Base-by-base conservation (phyloP, 1,140 invertebrate genomes). In the Portunus trituberculatus region DNA sequence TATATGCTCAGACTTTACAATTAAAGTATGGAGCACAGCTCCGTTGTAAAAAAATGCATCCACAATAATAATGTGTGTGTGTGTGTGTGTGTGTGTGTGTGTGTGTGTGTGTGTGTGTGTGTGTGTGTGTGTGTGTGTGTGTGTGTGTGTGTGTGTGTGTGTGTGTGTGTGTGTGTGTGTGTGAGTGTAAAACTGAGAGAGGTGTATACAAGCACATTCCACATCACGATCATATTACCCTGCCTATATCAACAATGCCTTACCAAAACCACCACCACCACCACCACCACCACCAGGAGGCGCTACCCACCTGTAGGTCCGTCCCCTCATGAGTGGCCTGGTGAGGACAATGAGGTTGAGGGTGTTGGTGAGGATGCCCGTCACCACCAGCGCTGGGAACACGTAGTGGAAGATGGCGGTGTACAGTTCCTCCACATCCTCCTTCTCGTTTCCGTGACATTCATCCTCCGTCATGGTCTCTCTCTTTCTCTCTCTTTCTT, bases 341-440 rank as follows among this genome's bases (percentile, higher is more conserved):
- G 94, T 95, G 25, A 95, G 94, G 7, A 95, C 91, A 32, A 93
- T 39, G 29, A 95, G 52, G 86, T 95, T 95, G 91, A 92, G 76
- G 20, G 88, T 0, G 86, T 95, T 95, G 83, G 94, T 76, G 29
- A 95, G 6, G 83, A 88, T 76, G 1, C 94, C 94, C 0, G 82
- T 16, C 48, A 45, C 32, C 14, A 95, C 86, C 8, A 95, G 84
- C 46, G 88, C n/a, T 10, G 94, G 94, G 84, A 95, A 95, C 20
- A 87, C 48, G 31, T 92, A 91, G 10, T 93, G 82, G 31, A 92
- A 95, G 8, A 95, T 83, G 0, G 14, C 83, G 0, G 20, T 20
- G 94, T 95, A 93, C 14, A 95, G 39, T 12, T n/a, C 14, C 6
- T 48, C 29, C 46, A 95, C 46, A 4, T 32, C 28, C 4, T 48